Percentiles rank a stretch among this genome's conserved stretches.
Conservation (phyloP, 2,113 vertebrate species). For the Synchiropus splendidus region DNA sequence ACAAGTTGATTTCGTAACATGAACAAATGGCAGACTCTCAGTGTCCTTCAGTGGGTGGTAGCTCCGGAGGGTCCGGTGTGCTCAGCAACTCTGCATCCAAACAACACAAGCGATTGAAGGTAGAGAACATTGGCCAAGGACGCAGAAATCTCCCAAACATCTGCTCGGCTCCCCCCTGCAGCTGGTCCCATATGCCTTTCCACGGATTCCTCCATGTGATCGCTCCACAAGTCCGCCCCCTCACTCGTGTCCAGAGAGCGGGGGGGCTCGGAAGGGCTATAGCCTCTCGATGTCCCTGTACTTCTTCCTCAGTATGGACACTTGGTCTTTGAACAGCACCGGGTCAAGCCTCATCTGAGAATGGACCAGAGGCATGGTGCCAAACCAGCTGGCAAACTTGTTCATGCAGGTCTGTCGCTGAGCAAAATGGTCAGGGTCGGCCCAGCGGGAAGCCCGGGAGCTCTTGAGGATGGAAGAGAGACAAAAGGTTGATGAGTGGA, state of each 20-base stretch:
- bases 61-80: constrained; percentile 8
- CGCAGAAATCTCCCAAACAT: constrained; percentile 6
- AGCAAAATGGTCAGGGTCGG: constrained; percentile 96
- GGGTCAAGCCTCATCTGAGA: constrained; percentile 98
- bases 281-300: constrained; percentile 97
- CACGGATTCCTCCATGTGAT: constrained; percentile 7
- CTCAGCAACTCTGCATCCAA: constrained; percentile 3
- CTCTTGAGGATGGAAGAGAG: constrained; percentile 61
- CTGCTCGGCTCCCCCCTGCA: constrained; percentile 4
- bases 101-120: too few species aligned
- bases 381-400: constrained; percentile 99
- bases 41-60: constrained; percentile 20
- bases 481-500: neutral
- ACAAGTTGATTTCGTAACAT: too few species aligned
- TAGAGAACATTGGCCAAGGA: neutral
- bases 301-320: constrained; percentile 96
- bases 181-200: constrained; percentile 6
- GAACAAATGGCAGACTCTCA: too few species aligned
- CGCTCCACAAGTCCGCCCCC: constrained; percentile 13
- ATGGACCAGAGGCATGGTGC: constrained; percentile 96
- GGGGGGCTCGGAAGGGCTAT: constrained; percentile 63
- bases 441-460: constrained; percentile 93
- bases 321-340: constrained; percentile 98
- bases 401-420: constrained; percentile 99
- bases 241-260: constrained; percentile 23